Conservation (phyloP, 2,113 vertebrate genomes). For the Anhinga anhinga region DNA sequence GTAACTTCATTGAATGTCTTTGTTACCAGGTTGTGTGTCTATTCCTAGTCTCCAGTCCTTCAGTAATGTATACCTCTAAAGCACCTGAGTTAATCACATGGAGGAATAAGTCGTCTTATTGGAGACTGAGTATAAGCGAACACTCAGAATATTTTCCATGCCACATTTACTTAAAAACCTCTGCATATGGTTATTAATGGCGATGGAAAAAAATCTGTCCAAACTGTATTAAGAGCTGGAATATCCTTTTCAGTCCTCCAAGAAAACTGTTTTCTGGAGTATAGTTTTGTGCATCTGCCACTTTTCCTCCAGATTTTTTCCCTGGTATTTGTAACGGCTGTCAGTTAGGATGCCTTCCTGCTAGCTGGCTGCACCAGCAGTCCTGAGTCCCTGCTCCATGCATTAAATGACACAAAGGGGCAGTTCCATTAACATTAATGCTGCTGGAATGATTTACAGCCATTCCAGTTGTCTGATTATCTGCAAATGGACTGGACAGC, state of each 20-base stretch:
- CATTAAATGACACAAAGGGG: not conserved
- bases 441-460: not conserved
- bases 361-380: not conserved
- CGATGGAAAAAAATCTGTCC: not conserved
- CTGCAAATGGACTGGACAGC: not conserved
- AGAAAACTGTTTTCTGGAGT: not conserved
- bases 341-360: not conserved
- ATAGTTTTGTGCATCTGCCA: not conserved
- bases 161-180: not conserved
- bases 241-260: not conserved
- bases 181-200: not conserved
- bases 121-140: not conserved
- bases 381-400: not conserved
- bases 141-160: not conserved
- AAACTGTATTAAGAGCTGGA: not conserved
- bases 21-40: not conserved
- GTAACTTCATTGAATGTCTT: not conserved
- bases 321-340: not conserved
- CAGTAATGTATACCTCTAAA: not conserved
- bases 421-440: not conserved
- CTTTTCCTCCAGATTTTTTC: not conserved
- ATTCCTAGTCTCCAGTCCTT: not conserved
- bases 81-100: not conserved
- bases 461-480: not conserved
- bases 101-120: not conserved